A percentile compares a stretch with the other conserved stretches of the same genome.
These are phyloP conservation scores for Tenodera sinensis DNA, from an alignment of 2,888 invertebrate species.

Conservation along the genomic window DNA sequence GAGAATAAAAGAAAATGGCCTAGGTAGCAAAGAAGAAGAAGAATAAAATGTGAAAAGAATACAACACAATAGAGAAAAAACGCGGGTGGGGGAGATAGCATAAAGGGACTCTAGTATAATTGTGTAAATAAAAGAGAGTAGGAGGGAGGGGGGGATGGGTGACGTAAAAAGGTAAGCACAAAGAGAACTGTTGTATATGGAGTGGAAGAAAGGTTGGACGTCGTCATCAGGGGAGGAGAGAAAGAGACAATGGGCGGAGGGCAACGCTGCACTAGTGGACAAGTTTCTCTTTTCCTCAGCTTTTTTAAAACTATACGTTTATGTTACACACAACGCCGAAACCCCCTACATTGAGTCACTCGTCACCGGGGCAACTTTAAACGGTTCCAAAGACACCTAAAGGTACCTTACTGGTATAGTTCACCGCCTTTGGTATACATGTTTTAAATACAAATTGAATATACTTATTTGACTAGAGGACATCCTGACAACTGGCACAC, in stretches of 20 bases:
- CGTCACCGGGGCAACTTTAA: too few relatives aligned
- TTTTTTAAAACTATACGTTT: background rate
- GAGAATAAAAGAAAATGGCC: conserved; percentile 28
- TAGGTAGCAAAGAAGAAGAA: conserved; percentile 26
- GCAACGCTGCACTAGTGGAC: background rate
- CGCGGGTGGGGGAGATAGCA: conserved; percentile 22
- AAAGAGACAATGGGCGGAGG: background rate
- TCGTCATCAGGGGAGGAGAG: conserved; percentile 2
- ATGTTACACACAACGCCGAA: background rate
- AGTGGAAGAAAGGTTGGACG: conserved; percentile 19
- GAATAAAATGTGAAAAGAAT: conserved; percentile 31
- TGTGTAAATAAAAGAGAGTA: conserved; percentile 31
- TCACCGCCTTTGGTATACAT: too few relatives aligned
- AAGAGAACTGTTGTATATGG: conserved; percentile 20
- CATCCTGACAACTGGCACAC: too few relatives aligned
- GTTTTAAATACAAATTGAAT: too few relatives aligned
- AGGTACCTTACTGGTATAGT: too few relatives aligned
- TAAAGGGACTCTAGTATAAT: conserved; percentile 33
- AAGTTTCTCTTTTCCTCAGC: background rate
- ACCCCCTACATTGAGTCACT: too few relatives aligned
- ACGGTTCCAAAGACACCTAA: too few relatives aligned
- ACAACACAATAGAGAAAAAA: conserved; percentile 28
- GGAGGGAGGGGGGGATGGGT: conserved; percentile 18
- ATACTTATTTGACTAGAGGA: too few relatives aligned
- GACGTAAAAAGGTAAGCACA: conserved; percentile 23